Base-by-base conservation (phyloP, 2,113 vertebrate species). In the Cyrtonyx montezumae region DNA sequence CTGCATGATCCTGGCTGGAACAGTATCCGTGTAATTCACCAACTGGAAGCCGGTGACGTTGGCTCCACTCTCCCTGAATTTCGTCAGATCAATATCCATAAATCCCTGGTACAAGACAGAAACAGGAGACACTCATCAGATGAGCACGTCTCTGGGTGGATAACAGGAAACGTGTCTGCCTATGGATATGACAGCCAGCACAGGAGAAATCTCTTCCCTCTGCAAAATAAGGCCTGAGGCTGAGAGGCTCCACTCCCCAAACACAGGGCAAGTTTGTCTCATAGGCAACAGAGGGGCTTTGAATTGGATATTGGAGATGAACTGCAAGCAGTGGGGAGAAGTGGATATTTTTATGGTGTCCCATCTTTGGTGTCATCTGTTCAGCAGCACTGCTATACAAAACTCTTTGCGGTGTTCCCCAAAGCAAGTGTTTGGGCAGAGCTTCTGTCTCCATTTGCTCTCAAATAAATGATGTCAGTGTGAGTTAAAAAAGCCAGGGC, bases 41-140 rank as follows among this genome's bases (percentile, higher is more conserved):
- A 99, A 32, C 95, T 99, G 99, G 96, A 99, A 99, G 14, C 99
- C 99, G 2, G 99, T 99, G 91, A 99, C 98, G 20, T 99, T 99
- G 34, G 99, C 99, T 7, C 99, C 99, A 2, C 99, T 99, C 95
- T 99, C 99, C 91, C 98, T 99, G 97, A 99, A 99, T 93, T 99
- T 99, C 40, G 98, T 98, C 94, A 99, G 95, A 94, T 99, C 99
- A 14, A 99, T 99, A 94, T 99, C 99, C 97, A 99, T 98, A 96
- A 99, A 99, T 30, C 99, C 99, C 99, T 99, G 94, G 67, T 5
- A 66, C 6, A 83, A 48, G 56, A 76, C 15, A 84, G 40, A 93
- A 93, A 74, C 3, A 58, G 45, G 68, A 87, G 42, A 91, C 84
- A 11, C 2, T 96, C 30, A 48, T 76, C 11, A 80, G 73, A 62